Conservation (phyloP, 1,140 invertebrate species). For the Cardiocondyla obscurior region DNA sequence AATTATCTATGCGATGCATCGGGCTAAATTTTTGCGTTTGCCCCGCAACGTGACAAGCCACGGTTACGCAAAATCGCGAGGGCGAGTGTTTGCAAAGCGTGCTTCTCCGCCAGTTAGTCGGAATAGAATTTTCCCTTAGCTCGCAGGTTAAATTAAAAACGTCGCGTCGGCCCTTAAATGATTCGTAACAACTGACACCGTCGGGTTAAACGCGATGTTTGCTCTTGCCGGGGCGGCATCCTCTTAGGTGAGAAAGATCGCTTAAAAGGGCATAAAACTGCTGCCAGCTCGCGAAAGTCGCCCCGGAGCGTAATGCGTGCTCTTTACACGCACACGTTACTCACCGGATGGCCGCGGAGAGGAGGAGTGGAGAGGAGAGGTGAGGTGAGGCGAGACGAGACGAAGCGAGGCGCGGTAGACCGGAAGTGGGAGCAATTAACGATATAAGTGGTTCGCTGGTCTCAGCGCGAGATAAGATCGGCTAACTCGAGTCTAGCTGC, state of each 20-base stretch:
- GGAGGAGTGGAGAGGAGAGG: background rate
- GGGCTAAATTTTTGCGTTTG: constrained; percentile 12
- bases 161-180: background rate
- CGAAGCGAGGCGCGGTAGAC: constrained; percentile 41
- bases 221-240: constrained; percentile 32
- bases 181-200: constrained; percentile 8
- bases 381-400: background rate
- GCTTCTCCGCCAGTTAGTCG: background rate
- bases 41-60: background rate
- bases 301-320: constrained; percentile 62
- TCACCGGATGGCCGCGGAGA: constrained; percentile 29
- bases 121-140: background rate
- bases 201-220: constrained; percentile 43
- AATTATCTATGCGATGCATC: constrained; percentile 21
- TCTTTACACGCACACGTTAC: constrained; percentile 54
- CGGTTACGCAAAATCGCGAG: background rate
- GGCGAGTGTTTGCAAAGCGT: too few relatives aligned
- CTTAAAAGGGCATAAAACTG: constrained; percentile 64
- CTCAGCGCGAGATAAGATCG: constrained; percentile 78
- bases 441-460: constrained; percentile 84
- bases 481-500: constrained; percentile 72
- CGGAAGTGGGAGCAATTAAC: constrained; percentile 85
- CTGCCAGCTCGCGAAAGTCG: constrained; percentile 48
- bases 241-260: constrained; percentile 49
- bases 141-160: constrained; percentile 23